A percentile compares a stretch with the other conserved stretches of the same genome.
Conservation (phyloP, 2,888 invertebrate species). For the Caenorhabditis macrosperma region DNA sequence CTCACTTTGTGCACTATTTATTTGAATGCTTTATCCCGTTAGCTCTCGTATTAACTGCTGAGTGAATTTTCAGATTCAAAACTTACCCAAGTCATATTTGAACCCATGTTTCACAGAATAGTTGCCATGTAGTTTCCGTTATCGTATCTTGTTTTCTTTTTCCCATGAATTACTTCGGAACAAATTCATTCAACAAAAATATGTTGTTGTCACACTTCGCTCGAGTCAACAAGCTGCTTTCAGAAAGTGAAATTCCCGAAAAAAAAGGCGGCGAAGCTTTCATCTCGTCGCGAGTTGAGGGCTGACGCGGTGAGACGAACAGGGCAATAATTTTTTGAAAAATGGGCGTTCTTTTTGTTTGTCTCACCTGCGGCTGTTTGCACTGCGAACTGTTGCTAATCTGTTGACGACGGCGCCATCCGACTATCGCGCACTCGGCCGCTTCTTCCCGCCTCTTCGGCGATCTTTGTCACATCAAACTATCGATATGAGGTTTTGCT, state of each 20-base stretch:
- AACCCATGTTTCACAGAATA: neutral
- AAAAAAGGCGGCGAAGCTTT: neutral
- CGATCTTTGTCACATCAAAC: slow-evolving; percentile 4
- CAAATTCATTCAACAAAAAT: no score
- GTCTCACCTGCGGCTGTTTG: slow-evolving; percentile 31
- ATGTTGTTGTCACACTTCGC: neutral
- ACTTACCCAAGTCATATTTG: neutral
- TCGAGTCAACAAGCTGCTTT: neutral
- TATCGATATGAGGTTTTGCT: slow-evolving; percentile 1
- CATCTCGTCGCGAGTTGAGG: neutral
- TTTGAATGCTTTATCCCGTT: neutral
- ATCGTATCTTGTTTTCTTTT: no score
- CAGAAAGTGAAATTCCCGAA: neutral
- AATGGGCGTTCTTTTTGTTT: slow-evolving; percentile 35
- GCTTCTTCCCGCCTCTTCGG: slow-evolving; percentile 5
- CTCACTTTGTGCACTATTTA: no score
- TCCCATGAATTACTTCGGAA: no score
- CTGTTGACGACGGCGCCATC: slow-evolving; percentile 50
- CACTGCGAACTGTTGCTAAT: slow-evolving; percentile 55
- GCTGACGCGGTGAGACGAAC: neutral
- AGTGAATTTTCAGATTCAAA: neutral
- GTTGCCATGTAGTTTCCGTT: no score
- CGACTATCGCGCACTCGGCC: neutral
- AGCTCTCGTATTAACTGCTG: no score
- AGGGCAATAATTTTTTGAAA: slow-evolving; percentile 28